Conservation (phyloP, 2,888 invertebrate genomes). For the Phortica okadai region DNA sequence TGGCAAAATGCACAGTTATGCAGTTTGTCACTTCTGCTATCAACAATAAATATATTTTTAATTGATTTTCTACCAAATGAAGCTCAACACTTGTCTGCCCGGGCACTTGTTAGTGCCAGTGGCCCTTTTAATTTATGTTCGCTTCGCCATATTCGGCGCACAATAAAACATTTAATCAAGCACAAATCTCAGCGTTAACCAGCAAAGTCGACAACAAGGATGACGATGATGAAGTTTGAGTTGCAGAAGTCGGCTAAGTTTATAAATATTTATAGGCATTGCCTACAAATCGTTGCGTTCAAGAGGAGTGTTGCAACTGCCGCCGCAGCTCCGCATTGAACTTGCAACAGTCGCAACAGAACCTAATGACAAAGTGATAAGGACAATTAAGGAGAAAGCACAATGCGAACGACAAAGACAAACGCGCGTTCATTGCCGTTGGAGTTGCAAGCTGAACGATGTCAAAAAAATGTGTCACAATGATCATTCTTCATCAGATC, state of each 20-base stretch:
- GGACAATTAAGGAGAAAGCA: constrained; percentile 69
- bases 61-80: constrained; percentile 60
- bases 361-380: constrained; percentile 69
- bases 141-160: constrained; percentile 60
- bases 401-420: constrained; percentile 9
- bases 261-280: constrained; percentile 62
- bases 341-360: constrained; percentile 33
- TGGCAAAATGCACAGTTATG: constrained; percentile 11
- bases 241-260: constrained; percentile 34
- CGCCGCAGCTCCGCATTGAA: not conserved
- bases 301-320: not conserved
- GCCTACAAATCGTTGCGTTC: not conserved
- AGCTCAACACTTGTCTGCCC: constrained; percentile 22
- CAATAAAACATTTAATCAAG: constrained; percentile 66
- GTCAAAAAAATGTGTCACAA: constrained; percentile 63
- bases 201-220: constrained; percentile 40
- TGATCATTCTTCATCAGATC: constrained; percentile 46
- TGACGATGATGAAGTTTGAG: constrained; percentile 11
- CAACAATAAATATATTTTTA: constrained; percentile 55
- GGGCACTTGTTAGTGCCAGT: not conserved
- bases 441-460: constrained; percentile 9
- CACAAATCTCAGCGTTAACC: constrained; percentile 58
- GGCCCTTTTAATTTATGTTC: constrained; percentile 66
- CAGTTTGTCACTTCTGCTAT: constrained; percentile 47
- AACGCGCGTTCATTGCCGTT: not conserved